A percentile compares a stretch with the other conserved stretches of the same genome.
Evolutionary conservation across 2,888 invertebrate genomes (phyloP).

Genomic region (Linyphia triangularis): DNA sequence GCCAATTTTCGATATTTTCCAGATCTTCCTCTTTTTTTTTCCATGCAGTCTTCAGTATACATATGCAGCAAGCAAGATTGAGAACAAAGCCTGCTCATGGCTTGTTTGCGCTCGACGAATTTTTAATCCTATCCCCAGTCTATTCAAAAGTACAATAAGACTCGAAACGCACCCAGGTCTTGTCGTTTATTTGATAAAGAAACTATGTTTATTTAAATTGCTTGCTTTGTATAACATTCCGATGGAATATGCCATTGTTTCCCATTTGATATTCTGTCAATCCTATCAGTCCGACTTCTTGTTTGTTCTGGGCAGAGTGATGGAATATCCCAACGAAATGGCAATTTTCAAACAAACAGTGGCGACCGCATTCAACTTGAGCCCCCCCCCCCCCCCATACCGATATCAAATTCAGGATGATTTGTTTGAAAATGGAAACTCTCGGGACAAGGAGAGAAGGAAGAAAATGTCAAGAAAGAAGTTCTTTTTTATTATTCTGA

Average conservation of each 20-base stretch:
- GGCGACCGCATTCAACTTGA: slow-evolving; percentile 49
- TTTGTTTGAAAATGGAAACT: slow-evolving; percentile 40
- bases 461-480: slow-evolving; percentile 22
- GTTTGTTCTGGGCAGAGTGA: slow-evolving; percentile 5
- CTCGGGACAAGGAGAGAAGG: neutral
- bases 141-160: slow-evolving; percentile 31
- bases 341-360: slow-evolving; percentile 43
- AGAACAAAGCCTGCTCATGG: slow-evolving; percentile 2
- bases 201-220: slow-evolving; percentile 34
- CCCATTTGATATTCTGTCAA: slow-evolving; percentile 29
- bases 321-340: slow-evolving; percentile 30
- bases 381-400: slow-evolving; percentile 34
- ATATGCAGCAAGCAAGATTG: neutral
- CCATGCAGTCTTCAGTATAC: neutral
- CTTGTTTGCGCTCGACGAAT: slow-evolving; percentile 18
- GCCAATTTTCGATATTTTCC: neutral
- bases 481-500: neutral
- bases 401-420: slow-evolving; percentile 45
- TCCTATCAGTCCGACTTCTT: neutral
- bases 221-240: slow-evolving; percentile 45
- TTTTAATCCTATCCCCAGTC: slow-evolving; percentile 27
- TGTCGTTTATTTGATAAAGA: slow-evolving; percentile 30
- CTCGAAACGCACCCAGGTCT: neutral
- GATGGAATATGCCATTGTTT: slow-evolving; percentile 27
- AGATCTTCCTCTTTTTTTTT: neutral